These are phyloP conservation scores for Desmodus rotundus DNA, from an alignment of 2,113 vertebrate genomes.

Conservation along the genomic window DNA sequence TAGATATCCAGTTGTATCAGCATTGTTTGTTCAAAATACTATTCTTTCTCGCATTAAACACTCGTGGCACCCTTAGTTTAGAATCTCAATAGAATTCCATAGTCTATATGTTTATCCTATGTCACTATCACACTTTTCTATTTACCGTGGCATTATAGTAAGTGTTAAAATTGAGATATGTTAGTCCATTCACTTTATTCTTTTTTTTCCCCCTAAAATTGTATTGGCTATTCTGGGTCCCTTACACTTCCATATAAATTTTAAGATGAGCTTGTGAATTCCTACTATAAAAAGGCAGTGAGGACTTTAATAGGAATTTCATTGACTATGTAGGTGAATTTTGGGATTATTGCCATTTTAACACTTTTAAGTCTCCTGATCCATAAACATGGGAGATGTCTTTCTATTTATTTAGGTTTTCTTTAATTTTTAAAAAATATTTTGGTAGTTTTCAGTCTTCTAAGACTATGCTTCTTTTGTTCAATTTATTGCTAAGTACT, in stretches of 20 bases:
- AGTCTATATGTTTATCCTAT: background rate
- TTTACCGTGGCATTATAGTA: background rate
- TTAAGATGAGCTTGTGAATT: background rate
- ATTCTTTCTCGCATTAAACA: background rate
- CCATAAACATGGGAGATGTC: background rate
- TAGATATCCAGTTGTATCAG: background rate
- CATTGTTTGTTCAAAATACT: background rate
- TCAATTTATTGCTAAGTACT: background rate
- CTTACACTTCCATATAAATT: background rate
- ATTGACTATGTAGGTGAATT: background rate
- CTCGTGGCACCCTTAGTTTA: background rate
- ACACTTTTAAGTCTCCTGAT: background rate
- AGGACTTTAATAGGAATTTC: background rate
- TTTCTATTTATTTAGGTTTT: background rate
- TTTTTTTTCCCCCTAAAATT: background rate
- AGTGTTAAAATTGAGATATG: background rate
- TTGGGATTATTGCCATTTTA: background rate
- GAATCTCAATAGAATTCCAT: background rate
- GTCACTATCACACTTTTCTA: background rate
- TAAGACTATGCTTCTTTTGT: background rate
- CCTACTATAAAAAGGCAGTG: background rate
- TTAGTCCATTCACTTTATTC: background rate
- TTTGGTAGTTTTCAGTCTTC: background rate
- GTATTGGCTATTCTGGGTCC: background rate
- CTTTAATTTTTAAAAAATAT: background rate